These are phyloP conservation scores for Contarinia nasturtii DNA, from an alignment of 1,140 invertebrate genomes.

Conservation along the genomic window DNA sequence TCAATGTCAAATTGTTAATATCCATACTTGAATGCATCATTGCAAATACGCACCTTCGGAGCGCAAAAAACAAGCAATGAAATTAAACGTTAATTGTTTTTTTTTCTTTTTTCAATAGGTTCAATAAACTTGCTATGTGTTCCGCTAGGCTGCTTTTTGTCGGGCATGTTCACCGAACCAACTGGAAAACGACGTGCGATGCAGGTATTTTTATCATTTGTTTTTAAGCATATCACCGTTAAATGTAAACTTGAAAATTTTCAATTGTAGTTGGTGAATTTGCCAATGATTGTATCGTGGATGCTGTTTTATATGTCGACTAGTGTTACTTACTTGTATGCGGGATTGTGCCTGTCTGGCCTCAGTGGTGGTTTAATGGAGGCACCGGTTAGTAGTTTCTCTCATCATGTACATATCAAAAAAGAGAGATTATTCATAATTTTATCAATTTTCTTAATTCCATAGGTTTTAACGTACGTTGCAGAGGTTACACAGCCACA, in stretches of 20 bases:
- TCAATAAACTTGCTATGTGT: conserved; percentile 59
- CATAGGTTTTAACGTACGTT: conserved; percentile 54
- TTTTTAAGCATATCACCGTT: no score
- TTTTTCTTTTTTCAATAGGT: conserved; percentile 28
- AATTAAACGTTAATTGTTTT: conserved; percentile 2
- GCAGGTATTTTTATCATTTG: conserved; percentile 27
- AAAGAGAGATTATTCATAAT: background rate
- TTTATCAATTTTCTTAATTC: background rate
- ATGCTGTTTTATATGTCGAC: conserved; percentile 42
- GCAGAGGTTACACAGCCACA: conserved; percentile 62
- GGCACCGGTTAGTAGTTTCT: conserved; percentile 41
- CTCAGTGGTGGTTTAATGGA: conserved; percentile 53
- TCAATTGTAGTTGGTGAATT: conserved; percentile 34
- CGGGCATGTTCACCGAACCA: conserved; percentile 44
- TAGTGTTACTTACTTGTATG: conserved; percentile 37
- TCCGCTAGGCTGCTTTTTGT: conserved; percentile 50
- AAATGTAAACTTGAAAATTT: no score
- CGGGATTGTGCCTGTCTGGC: conserved; percentile 44
- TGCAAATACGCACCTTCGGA: no score
- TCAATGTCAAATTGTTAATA: no score
- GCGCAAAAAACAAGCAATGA: no score
- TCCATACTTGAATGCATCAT: no score
- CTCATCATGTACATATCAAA: no score
- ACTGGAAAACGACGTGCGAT: conserved; percentile 48
- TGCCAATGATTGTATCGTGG: conserved; percentile 54